Percentiles rank a stretch among this genome's conserved stretches.
Evolutionary conservation across 1,140 invertebrate species (phyloP).

Genomic region (Listronotus bonariensis): DNA sequence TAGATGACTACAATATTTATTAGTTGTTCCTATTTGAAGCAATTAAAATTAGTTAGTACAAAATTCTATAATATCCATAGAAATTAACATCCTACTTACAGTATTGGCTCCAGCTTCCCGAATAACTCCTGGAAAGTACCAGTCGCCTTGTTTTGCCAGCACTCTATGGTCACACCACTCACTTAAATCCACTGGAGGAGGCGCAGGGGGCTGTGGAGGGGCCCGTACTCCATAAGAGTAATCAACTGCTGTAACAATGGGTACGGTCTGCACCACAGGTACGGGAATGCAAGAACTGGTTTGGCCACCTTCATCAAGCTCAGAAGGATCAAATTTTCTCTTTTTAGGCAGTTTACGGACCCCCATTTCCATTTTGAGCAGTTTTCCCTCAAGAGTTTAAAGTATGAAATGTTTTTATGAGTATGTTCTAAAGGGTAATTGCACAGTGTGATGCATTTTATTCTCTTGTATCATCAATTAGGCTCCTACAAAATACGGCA

Average conservation of each 20-base stretch:
- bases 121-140: constrained; percentile 84
- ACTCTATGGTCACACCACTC: constrained; percentile 92
- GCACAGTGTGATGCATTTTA: constrained; percentile 30
- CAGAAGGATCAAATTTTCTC: constrained; percentile 83
- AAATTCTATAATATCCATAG: no score
- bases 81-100: no score
- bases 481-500: constrained; percentile 4
- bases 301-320: constrained; percentile 68
- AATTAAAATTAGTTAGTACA: no score
- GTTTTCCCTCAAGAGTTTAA: constrained; percentile 16
- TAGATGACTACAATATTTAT: no score
- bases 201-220: constrained; percentile 26
- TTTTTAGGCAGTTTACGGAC: constrained; percentile 83
- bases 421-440: constrained; percentile 43
- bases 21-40: no score
- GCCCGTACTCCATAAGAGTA: constrained; percentile 58
- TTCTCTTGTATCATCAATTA: background rate
- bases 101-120: constrained; percentile 62
- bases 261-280: constrained; percentile 49
- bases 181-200: constrained; percentile 70
- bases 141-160: constrained; percentile 78
- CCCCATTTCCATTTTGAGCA: constrained; percentile 54
- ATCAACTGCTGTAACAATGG: constrained; percentile 62
- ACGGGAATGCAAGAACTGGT: constrained; percentile 46
- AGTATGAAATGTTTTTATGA: constrained; percentile 31